Evolutionary conservation across 2,888 invertebrate genomes (phyloP).

Genomic region (Cenopis cana): DNA sequence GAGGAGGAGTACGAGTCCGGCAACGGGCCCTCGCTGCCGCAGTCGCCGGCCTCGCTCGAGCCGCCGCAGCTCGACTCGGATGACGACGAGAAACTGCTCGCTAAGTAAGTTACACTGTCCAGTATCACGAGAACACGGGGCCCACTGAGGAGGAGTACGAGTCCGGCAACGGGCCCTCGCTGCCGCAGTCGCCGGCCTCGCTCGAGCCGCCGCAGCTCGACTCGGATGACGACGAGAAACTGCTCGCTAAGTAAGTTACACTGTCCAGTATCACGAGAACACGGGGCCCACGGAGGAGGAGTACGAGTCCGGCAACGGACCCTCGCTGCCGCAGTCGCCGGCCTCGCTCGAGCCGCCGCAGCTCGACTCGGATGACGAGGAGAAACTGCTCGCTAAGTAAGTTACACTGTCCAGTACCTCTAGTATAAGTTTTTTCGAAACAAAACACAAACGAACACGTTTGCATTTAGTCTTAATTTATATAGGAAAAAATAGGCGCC

Average conservation of each 20-base stretch:
- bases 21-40: conserved; percentile 97
- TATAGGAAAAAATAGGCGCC: no score
- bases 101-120: conserved; percentile 67
- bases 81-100: conserved; percentile 90
- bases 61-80: conserved; percentile 93
- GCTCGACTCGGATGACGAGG: conserved; percentile 94
- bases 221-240: conserved; percentile 93
- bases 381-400: conserved; percentile 86
- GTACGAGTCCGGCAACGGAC: conserved; percentile 98
- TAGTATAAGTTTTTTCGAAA: no score
- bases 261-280: background rate
- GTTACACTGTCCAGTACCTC: conserved; percentile 44
- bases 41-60: conserved; percentile 96
- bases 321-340: conserved; percentile 97
- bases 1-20: conserved; percentile 98
- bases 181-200: conserved; percentile 97
- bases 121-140: conserved; percentile 53
- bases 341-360: conserved; percentile 93
- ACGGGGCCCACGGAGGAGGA: conserved; percentile 74
- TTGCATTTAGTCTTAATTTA: no score
- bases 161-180: conserved; percentile 97
- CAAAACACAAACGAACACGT: no score
- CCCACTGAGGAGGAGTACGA: conserved; percentile 96
- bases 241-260: conserved; percentile 77
- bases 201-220: conserved; percentile 92